phyloP scores from a whole-genome alignment of 1,140 invertebrate species.

The Coptotermes formosanus region DNA sequence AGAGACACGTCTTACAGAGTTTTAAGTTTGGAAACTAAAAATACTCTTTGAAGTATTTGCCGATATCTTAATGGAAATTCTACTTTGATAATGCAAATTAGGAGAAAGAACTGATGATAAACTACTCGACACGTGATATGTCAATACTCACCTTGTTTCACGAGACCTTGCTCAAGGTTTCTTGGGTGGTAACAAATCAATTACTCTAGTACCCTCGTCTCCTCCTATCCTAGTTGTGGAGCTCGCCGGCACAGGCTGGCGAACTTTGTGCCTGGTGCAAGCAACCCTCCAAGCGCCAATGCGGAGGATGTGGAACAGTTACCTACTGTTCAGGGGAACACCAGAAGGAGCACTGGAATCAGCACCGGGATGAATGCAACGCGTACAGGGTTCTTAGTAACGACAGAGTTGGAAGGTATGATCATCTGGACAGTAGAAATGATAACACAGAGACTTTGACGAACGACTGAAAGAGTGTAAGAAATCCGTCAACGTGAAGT shows the following conservation, averaged over 20 bases:
- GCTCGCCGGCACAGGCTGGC: background rate
- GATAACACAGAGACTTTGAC: background rate
- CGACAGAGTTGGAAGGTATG: conserved; percentile 61
- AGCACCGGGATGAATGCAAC: conserved; percentile 36
- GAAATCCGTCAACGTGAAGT: too few species aligned
- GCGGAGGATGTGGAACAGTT: conserved; percentile 40
- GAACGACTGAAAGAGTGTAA: too few species aligned
- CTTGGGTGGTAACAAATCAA: background rate
- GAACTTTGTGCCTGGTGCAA: conserved; percentile 30
- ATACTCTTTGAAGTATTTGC: too few species aligned
- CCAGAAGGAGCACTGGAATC: conserved; percentile 43
- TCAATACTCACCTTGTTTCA: background rate
- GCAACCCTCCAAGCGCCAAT: conserved; percentile 35
- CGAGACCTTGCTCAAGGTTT: background rate
- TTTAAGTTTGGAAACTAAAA: too few species aligned
- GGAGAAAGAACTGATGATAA: too few species aligned
- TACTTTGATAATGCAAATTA: too few species aligned
- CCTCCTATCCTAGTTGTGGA: background rate
- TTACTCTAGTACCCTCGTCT: too few species aligned
- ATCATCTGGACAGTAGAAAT: background rate
- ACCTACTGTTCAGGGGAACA: conserved; percentile 44
- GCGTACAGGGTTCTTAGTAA: conserved; percentile 50
- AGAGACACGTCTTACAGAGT: too few species aligned
- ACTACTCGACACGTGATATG: background rate
- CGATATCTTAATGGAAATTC: too few species aligned